Conservation (phyloP, 2,113 vertebrate species). For the Limanda limanda region DNA sequence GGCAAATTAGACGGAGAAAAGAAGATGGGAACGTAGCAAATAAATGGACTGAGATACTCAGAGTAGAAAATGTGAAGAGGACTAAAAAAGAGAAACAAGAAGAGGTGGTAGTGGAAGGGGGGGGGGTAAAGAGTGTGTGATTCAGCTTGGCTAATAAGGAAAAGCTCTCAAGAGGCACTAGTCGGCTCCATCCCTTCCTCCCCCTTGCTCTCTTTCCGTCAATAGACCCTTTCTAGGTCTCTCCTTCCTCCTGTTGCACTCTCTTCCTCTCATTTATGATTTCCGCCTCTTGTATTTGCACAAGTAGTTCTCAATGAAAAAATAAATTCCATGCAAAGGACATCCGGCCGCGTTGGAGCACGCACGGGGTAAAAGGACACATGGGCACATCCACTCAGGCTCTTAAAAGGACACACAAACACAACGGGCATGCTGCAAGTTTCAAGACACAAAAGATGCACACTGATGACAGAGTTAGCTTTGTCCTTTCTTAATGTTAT, state of each 20-base stretch:
- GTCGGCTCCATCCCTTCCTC: constrained; percentile 63
- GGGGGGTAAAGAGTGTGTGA: constrained; percentile 32
- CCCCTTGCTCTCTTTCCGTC: constrained; percentile 56
- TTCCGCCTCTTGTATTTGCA: constrained; percentile 73
- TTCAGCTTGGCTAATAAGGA: constrained; percentile 75
- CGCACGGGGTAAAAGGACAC: constrained; percentile 57
- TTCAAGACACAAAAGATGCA: constrained; percentile 2
- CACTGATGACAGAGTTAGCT: not conserved
- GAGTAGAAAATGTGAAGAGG: constrained; percentile 56
- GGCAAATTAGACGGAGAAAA: constrained; percentile 42
- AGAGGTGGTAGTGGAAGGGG: constrained; percentile 18
- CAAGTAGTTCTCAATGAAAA: constrained; percentile 75
- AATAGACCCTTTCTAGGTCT: constrained; percentile 65
- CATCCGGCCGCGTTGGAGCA: constrained; percentile 55
- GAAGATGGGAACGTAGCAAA: constrained; percentile 36
- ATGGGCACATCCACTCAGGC: constrained; percentile 28
- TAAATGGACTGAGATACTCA: constrained; percentile 41
- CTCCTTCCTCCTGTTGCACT: constrained; percentile 50
- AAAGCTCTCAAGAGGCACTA: constrained; percentile 76
- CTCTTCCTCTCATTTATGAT: constrained; percentile 73
- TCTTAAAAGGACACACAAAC: constrained; percentile 42
- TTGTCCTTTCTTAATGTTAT: not conserved
- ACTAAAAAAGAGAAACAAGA: constrained; percentile 57
- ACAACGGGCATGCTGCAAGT: not conserved
- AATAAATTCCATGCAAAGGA: constrained; percentile 73